Evolutionary conservation across 1,140 invertebrate genomes (phyloP).

Genomic region (Bombus impatiens): DNA sequence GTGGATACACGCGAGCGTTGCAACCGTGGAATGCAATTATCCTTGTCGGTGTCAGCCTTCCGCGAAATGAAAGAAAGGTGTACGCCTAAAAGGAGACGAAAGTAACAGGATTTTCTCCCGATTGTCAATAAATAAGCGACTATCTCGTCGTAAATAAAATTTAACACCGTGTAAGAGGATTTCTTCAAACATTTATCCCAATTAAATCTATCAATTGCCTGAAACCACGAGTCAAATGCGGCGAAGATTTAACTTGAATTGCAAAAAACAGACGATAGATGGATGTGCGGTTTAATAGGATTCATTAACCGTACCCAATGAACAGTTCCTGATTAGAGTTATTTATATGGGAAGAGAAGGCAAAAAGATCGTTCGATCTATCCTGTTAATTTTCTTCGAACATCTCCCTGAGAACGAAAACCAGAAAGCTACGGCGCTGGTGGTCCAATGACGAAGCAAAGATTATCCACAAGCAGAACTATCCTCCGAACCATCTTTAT

Average conservation of each 20-base stretch:
- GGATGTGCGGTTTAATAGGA: constrained; percentile 52
- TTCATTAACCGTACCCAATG: constrained; percentile 69
- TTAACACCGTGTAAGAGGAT: not conserved
- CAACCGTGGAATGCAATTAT: constrained; percentile 27
- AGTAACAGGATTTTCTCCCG: constrained; percentile 3
- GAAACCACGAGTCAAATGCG: not conserved
- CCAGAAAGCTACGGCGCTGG: constrained; percentile 54
- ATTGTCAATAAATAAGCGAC: not conserved
- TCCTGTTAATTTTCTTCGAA: not conserved
- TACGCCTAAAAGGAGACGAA: not conserved
- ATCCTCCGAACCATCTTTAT: constrained; percentile 23
- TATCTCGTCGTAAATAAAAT: not conserved
- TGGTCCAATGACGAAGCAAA: constrained; percentile 57
- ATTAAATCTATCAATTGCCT: not conserved
- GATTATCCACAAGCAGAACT: constrained; percentile 48
- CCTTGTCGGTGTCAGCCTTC: not conserved
- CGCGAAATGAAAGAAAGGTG: not conserved
- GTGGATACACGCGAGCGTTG: not conserved
- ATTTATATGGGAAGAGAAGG: constrained; percentile 65
- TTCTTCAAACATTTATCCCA: not conserved
- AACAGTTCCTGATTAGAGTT: constrained; percentile 71
- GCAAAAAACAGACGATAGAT: constrained; percentile 25
- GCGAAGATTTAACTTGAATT: not conserved
- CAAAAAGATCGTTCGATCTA: not conserved
- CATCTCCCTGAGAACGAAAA: constrained; percentile 50